Evolutionary conservation across 2,797 vertebrate genomes (phyloP).

Genomic region (Sebastes reedi): DNA sequence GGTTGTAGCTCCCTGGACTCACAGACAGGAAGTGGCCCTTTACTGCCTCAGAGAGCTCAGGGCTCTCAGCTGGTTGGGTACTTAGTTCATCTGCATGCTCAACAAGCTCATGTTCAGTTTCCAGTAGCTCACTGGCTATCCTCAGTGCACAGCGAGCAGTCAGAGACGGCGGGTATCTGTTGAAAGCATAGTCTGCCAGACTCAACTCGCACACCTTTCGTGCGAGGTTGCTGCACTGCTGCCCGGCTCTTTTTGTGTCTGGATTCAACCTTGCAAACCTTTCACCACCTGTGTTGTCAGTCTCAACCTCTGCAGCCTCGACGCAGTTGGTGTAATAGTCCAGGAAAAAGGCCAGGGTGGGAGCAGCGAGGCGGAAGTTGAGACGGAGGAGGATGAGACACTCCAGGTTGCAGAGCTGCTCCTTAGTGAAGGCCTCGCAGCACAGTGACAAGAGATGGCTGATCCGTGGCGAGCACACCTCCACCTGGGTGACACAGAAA

Average conservation of each 20-base stretch:
- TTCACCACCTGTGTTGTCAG: background rate
- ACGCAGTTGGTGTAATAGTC: slow-evolving; percentile 84
- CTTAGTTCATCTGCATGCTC: background rate
- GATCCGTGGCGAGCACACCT: slow-evolving; percentile 88
- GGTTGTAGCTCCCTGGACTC: slow-evolving; percentile 34
- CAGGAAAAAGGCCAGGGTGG: slow-evolving; percentile 92
- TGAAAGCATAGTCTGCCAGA: slow-evolving; percentile 93
- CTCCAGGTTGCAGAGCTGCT: slow-evolving; percentile 94
- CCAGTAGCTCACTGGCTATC: slow-evolving; percentile 83
- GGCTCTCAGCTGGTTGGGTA: background rate
- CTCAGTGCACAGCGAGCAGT: slow-evolving; percentile 86
- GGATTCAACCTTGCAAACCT: background rate
- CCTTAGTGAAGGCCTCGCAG: slow-evolving; percentile 87
- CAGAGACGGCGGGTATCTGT: slow-evolving; percentile 87
- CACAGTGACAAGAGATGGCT: slow-evolving; percentile 90
- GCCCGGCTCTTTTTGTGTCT: slow-evolving; percentile 13
- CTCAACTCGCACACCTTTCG: slow-evolving; percentile 88
- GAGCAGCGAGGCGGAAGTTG: slow-evolving; percentile 85
- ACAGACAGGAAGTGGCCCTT: background rate
- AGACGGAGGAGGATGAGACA: slow-evolving; percentile 90
- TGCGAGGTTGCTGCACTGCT: slow-evolving; percentile 81
- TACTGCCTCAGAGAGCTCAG: background rate
- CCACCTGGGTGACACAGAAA: slow-evolving; percentile 83
- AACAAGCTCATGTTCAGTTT: background rate
- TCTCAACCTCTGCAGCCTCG: background rate